A percentile compares a stretch with the other conserved stretches of the same genome.
Conservation (phyloP, 2,888 invertebrate species). For the Tenthredo amoena region DNA sequence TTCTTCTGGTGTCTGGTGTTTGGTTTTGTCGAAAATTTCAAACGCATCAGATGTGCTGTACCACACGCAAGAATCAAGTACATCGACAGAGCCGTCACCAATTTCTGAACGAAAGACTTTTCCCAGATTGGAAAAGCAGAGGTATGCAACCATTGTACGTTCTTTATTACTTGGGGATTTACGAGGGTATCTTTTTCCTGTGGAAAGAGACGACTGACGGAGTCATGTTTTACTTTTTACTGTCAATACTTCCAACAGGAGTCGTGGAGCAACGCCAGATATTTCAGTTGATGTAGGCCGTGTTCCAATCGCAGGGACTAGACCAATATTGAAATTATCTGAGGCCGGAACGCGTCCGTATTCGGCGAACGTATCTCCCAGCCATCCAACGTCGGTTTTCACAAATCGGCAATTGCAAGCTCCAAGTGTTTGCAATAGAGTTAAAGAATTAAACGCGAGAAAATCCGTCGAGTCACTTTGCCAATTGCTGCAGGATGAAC, state of each 20-base stretch:
- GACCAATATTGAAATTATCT: slow-evolving; percentile 70
- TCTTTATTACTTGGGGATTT: slow-evolving; percentile 1
- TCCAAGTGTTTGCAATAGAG: slow-evolving; percentile 5
- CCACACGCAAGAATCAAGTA: slow-evolving; percentile 79
- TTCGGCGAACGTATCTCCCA: slow-evolving; percentile 72
- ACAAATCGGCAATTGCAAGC: slow-evolving; percentile 60
- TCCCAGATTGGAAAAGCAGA: slow-evolving; percentile 75
- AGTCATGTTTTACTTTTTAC: neutral
- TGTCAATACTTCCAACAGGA: slow-evolving; percentile 62
- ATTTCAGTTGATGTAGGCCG: slow-evolving; percentile 69
- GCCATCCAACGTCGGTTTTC: slow-evolving; percentile 60
- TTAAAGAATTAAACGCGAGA: slow-evolving; percentile 64
- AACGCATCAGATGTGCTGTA: slow-evolving; percentile 75
- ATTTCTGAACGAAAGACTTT: slow-evolving; percentile 79
- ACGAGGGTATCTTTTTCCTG: too few species aligned
- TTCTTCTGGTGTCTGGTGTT: slow-evolving; percentile 52
- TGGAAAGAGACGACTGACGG: too few species aligned
- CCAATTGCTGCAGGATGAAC: slow-evolving; percentile 68
- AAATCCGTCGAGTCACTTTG: slow-evolving; percentile 73
- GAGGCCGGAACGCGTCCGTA: slow-evolving; percentile 71
- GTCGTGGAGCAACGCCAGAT: slow-evolving; percentile 72
- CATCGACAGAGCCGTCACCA: slow-evolving; percentile 80
- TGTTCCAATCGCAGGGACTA: slow-evolving; percentile 64
- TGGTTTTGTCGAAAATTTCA: slow-evolving; percentile 44
- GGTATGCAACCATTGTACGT: slow-evolving; percentile 62